Percentiles rank a stretch among this genome's conserved stretches.
Conservation (phyloP, 2,113 vertebrate genomes). For the Neogobius melanostomus region DNA sequence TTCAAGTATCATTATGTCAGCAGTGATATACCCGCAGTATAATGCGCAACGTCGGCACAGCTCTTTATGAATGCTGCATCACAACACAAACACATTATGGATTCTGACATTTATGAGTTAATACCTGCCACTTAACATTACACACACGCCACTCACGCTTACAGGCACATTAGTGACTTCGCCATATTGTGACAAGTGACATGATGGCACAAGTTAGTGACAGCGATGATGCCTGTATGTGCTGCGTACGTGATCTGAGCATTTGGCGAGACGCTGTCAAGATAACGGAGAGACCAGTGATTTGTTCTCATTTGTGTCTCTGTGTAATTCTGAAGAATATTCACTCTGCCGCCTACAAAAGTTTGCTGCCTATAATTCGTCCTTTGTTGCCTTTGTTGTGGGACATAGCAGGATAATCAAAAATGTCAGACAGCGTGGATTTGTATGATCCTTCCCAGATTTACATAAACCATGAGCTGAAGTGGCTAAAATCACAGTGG, state of each 20-base stretch:
- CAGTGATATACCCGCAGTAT: neutral
- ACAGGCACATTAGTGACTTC: slow-evolving; percentile 14
- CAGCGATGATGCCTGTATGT: slow-evolving; percentile 12
- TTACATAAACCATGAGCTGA: slow-evolving; percentile 65
- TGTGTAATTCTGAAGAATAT: neutral
- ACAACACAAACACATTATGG: slow-evolving; percentile 10
- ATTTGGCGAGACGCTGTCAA: slow-evolving; percentile 1
- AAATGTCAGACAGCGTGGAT: slow-evolving; percentile 64
- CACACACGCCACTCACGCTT: slow-evolving; percentile 24
- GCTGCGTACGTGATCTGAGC: slow-evolving; percentile 33
- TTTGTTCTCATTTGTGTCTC: slow-evolving; percentile 8
- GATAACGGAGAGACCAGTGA: slow-evolving; percentile 6
- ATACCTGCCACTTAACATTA: slow-evolving; percentile 24
- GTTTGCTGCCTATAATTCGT: slow-evolving; percentile 35
- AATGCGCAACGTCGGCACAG: neutral
- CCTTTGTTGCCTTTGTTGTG: slow-evolving; percentile 67
- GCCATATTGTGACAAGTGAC: slow-evolving; percentile 25
- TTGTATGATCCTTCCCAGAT: slow-evolving; percentile 66
- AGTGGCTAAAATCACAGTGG: slow-evolving; percentile 64
- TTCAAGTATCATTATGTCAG: neutral
- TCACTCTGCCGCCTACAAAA: slow-evolving; percentile 11
- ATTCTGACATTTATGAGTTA: slow-evolving; percentile 18
- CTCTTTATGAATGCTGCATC: slow-evolving; percentile 28
- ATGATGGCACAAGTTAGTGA: slow-evolving; percentile 21
- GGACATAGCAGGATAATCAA: slow-evolving; percentile 56